A percentile compares a stretch with the other conserved stretches of the same genome.
Conservation (phyloP, 1,140 invertebrate species). For the Eurosta solidaginis region DNA sequence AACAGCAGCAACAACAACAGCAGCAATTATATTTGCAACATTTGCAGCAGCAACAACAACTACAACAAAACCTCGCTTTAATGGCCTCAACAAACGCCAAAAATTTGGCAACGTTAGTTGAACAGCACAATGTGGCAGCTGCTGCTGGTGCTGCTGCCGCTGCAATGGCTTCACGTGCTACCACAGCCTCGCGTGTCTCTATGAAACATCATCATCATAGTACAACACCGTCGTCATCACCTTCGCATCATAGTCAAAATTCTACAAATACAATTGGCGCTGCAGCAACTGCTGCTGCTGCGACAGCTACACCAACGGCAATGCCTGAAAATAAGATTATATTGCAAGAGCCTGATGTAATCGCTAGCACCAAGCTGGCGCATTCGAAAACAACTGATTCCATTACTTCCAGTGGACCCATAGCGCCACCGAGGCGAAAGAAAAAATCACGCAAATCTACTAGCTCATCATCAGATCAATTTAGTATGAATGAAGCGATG, state of each 20-base stretch:
- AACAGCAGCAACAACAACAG: slow-evolving; percentile 32
- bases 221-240: slow-evolving; percentile 12
- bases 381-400: slow-evolving; percentile 60
- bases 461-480: slow-evolving; percentile 59
- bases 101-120: neutral
- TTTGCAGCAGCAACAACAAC: slow-evolving; percentile 5
- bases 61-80: slow-evolving; percentile 28
- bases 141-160: neutral
- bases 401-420: slow-evolving; percentile 62
- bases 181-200: neutral
- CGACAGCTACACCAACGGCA: neutral
- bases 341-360: slow-evolving; percentile 87
- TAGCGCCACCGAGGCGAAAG: slow-evolving; percentile 82
- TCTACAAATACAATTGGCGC: neutral
- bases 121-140: neutral
- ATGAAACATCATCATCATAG: neutral
- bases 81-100: neutral
- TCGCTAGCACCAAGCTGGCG: slow-evolving; percentile 85
- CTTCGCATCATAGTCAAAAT: slow-evolving; percentile 13
- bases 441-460: slow-evolving; percentile 70
- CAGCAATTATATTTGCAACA: slow-evolving; percentile 26
- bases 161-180: neutral
- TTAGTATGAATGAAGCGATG: slow-evolving; percentile 49
- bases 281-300: neutral
- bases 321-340: slow-evolving; percentile 43